Evolutionary conservation across 2,797 vertebrate species (phyloP).

Genomic region (Oreochromis mossambicus): DNA sequence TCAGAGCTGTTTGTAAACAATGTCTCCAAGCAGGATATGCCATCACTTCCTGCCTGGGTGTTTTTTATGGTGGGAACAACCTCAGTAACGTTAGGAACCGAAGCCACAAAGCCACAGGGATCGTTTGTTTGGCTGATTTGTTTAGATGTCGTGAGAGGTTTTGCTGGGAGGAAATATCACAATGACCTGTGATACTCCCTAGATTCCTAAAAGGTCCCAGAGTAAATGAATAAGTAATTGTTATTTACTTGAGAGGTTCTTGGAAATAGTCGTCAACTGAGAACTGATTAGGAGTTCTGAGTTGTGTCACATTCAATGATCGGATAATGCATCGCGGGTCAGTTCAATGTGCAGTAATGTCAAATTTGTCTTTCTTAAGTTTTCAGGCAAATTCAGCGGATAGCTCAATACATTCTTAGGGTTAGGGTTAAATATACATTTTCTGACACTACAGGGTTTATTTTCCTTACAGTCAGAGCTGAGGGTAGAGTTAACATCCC

Average conservation of each 20-base stretch:
- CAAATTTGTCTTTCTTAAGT: background rate
- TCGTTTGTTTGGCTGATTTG: background rate
- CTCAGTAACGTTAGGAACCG: background rate
- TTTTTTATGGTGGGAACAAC: slow-evolving; percentile 63
- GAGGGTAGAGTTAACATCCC: background rate
- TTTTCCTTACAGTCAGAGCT: background rate
- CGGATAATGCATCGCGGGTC: background rate
- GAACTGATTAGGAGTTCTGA: background rate
- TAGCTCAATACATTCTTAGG: background rate
- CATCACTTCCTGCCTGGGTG: slow-evolving; percentile 62
- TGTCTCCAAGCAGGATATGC: slow-evolving; percentile 60
- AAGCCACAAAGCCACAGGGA: background rate
- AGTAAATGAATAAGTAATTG: background rate
- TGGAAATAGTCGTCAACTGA: background rate
- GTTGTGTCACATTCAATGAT: background rate
- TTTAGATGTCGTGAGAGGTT: background rate
- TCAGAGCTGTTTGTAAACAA: slow-evolving; percentile 65
- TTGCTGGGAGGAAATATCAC: background rate
- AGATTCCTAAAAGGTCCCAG: background rate
- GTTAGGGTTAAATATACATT: background rate
- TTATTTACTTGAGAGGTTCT: background rate
- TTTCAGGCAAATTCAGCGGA: background rate
- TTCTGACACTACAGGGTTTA: background rate
- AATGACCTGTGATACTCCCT: background rate
- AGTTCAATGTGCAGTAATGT: background rate